These are phyloP conservation scores for Cinclus mexicanus DNA, from an alignment of 2,113 vertebrate genomes.

Conservation along the genomic window DNA sequence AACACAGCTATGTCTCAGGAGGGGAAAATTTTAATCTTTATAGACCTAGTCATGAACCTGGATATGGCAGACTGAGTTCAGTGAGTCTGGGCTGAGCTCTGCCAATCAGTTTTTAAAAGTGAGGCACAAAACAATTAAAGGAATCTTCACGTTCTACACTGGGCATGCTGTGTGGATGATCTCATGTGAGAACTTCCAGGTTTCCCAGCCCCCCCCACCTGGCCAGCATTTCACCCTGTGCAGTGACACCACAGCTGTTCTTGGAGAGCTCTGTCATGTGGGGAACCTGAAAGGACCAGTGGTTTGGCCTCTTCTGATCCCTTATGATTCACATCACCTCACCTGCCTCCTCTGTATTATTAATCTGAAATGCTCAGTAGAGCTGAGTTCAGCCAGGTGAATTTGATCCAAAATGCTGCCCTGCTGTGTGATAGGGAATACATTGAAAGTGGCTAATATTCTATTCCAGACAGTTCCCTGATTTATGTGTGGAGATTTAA, in stretches of 20 bases:
- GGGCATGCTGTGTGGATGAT: not conserved
- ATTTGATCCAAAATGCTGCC: not conserved
- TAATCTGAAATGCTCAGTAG: not conserved
- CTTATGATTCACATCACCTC: not conserved
- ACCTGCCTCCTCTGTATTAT: not conserved
- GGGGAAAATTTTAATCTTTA: not conserved
- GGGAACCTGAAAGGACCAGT: not conserved
- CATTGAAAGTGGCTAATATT: not conserved
- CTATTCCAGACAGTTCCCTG: not conserved
- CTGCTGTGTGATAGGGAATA: not conserved
- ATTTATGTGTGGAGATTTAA: not conserved
- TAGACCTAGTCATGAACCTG: not conserved
- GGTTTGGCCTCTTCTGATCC: not conserved
- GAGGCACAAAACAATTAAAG: not conserved
- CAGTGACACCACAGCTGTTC: not conserved
- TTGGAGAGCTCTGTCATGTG: not conserved
- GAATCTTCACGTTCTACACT: not conserved
- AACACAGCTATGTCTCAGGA: not conserved
- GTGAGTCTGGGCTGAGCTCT: not conserved
- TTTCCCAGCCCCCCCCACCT: not conserved
- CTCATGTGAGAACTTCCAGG: not conserved
- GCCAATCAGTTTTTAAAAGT: not conserved
- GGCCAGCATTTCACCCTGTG: not conserved
- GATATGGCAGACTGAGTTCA: not conserved
- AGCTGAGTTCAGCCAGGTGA: not conserved